Evolutionary conservation across 2,113 vertebrate genomes (phyloP).

Genomic region (Tinamus guttatus): DNA sequence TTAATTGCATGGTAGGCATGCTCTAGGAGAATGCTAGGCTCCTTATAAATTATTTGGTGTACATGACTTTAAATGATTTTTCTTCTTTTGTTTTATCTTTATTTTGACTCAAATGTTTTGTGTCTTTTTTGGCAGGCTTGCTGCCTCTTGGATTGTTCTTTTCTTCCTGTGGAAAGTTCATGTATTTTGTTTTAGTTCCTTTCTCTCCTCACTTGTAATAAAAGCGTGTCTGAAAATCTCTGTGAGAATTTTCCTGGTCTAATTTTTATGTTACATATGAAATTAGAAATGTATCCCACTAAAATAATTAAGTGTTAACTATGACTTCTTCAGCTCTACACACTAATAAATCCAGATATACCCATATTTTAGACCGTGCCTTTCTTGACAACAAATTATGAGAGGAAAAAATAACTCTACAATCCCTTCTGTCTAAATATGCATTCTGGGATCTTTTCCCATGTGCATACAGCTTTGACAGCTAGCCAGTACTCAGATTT

Average conservation of each 20-base stretch:
- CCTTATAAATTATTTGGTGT: not conserved
- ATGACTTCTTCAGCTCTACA: not conserved
- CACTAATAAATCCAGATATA: not conserved
- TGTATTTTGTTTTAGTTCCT: slow-evolving; percentile 1
- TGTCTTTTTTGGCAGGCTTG: slow-evolving; percentile 18
- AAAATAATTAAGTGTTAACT: not conserved
- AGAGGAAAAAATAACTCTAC: not conserved
- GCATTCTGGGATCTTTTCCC: not conserved
- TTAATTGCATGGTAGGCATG: not conserved
- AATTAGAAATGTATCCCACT: not conserved
- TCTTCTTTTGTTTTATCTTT: not conserved
- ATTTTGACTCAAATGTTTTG: not conserved
- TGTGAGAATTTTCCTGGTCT: not conserved
- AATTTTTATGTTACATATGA: not conserved
- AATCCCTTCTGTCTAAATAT: not conserved
- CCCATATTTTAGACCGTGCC: not conserved
- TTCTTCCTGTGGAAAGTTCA: slow-evolving; percentile 52
- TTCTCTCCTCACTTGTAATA: slow-evolving; percentile 17
- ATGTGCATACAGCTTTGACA: not conserved
- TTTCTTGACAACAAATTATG: not conserved
- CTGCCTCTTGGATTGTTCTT: slow-evolving; percentile 28
- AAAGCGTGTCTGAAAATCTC: not conserved
- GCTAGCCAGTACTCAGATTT: not conserved
- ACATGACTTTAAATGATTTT: slow-evolving; percentile 1
- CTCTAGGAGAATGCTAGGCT: not conserved